Evolutionary conservation across 2,797 vertebrate species (phyloP).

Genomic region (Lates japonicus): DNA sequence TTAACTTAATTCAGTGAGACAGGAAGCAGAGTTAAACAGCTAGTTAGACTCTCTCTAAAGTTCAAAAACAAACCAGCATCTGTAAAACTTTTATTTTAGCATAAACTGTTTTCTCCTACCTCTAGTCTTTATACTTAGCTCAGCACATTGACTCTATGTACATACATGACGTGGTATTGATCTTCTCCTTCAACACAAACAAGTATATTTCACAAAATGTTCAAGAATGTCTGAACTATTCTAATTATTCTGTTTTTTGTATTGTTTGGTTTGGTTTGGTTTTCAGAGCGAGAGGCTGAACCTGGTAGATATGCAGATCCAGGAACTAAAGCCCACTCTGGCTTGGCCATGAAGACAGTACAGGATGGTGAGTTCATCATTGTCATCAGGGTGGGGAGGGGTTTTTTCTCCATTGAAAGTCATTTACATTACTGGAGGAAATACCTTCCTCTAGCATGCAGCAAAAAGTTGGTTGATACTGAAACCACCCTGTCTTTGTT

Average conservation of each 20-base stretch:
- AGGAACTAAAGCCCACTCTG: conserved; percentile 64
- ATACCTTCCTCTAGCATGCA: not conserved
- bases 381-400: conserved; percentile 5
- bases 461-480: not conserved
- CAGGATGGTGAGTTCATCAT: conserved; percentile 78
- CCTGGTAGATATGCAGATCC: conserved; percentile 70
- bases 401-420: not conserved
- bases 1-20: not conserved
- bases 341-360: conserved; percentile 66
- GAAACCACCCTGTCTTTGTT: conserved; percentile 12
- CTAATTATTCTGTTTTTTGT: not conserved
- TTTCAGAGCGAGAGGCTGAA: conserved; percentile 72
- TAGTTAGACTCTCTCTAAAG: not conserved
- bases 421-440: not conserved
- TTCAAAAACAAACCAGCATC: not conserved
- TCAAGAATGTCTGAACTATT: not conserved
- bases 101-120: too few species aligned
- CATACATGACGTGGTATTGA: too few species aligned
- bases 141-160: not conserved
- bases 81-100: not conserved
- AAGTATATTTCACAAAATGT: not conserved
- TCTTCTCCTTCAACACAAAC: not conserved
- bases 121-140: not conserved
- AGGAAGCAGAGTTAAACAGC: too few species aligned
- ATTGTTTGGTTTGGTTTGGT: not conserved